Conservation (phyloP, 2,888 invertebrate species). For the Dicranocentrus wangi region DNA sequence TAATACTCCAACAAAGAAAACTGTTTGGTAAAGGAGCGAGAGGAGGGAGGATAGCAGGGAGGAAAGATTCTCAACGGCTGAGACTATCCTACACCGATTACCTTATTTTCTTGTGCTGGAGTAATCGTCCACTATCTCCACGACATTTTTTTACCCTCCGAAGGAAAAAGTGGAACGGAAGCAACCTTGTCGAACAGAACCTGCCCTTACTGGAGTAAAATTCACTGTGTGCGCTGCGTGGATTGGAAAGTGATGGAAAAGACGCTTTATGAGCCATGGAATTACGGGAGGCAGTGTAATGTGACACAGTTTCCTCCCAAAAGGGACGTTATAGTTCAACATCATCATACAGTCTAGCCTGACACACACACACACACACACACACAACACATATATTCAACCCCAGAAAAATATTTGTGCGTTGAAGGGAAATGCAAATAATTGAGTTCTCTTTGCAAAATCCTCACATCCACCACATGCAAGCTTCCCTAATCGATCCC, state of each 20-base stretch:
- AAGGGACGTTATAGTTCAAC: constrained; percentile 24
- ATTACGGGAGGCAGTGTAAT: constrained; percentile 51
- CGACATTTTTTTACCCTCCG: constrained; percentile 8
- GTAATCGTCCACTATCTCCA: constrained; percentile 51
- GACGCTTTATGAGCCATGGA: constrained; percentile 66
- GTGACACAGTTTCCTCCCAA: constrained; percentile 26
- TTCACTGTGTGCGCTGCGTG: constrained; percentile 55
- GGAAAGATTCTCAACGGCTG: constrained; percentile 1
- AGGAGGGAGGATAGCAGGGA: no score
- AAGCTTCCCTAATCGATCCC: no score
- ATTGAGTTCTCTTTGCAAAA: no score
- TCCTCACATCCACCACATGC: no score
- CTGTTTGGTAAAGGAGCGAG: no score
- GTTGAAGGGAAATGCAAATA: no score
- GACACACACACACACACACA: background rate
- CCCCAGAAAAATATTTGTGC: background rate
- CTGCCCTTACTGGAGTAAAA: constrained; percentile 47
- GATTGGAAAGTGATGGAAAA: constrained; percentile 66
- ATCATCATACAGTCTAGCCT: constrained; percentile 21
- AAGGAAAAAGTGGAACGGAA: constrained; percentile 58
- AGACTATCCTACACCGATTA: constrained; percentile 33
- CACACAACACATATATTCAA: background rate
- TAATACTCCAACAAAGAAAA: no score
- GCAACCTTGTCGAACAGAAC: constrained; percentile 49
- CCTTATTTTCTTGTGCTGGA: constrained; percentile 30